Evolutionary conservation across 2,888 invertebrate species (phyloP).

Genomic region (Polia nebulosa): DNA sequence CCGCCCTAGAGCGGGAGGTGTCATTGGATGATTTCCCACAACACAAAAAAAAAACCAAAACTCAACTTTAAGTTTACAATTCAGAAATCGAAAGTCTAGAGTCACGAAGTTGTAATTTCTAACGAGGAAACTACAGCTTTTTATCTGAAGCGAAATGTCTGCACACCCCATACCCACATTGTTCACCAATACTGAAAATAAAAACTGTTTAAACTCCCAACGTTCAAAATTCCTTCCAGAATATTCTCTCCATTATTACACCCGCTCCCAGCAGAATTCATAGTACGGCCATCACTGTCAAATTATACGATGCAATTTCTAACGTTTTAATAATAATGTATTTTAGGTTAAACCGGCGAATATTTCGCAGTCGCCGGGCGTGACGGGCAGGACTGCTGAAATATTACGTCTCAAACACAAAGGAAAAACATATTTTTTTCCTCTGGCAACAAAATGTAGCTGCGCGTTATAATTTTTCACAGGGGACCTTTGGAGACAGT

Average conservation of each 20-base stretch:
- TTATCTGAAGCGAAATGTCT: background rate
- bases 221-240: conserved; percentile 28
- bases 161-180: background rate
- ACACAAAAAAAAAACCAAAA: no score
- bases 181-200: conserved; percentile 7
- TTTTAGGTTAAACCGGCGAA: conserved; percentile 64
- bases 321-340: conserved; percentile 68
- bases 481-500: conserved; percentile 74
- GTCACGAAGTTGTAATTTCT: no score
- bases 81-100: no score
- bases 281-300: conserved; percentile 67
- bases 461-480: conserved; percentile 80
- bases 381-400: conserved; percentile 67
- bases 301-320: conserved; percentile 67
- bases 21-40: no score
- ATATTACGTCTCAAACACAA: conserved; percentile 79
- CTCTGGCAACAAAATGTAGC: conserved; percentile 70
- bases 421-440: conserved; percentile 76
- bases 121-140: no score
- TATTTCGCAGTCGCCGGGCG: conserved; percentile 58
- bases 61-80: no score
- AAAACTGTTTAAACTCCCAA: conserved; percentile 9
- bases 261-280: conserved; percentile 50
- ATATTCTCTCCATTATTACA: conserved; percentile 50
- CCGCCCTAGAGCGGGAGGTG: no score